phyloP scores from a whole-genome alignment of 2,888 invertebrate species.

The Neoascia interrupta region DNA sequence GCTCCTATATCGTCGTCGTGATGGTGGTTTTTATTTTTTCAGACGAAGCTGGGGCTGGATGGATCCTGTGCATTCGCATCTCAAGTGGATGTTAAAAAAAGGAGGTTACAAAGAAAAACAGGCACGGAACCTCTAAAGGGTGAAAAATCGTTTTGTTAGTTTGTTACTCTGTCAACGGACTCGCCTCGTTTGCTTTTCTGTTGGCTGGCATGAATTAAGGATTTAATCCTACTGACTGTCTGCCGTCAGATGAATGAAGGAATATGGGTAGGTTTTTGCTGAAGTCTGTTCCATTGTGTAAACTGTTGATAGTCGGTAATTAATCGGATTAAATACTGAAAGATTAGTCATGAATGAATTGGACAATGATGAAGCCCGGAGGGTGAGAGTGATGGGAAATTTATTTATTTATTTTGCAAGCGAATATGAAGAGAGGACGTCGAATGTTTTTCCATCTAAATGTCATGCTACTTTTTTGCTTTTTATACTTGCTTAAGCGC shows the following conservation, averaged over 20 bases:
- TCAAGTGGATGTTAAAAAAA: constrained; percentile 38
- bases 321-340: constrained; percentile 56
- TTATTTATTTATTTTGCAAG: too few relatives aligned
- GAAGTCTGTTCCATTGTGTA: constrained; percentile 52
- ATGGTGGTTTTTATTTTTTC: constrained; percentile 26
- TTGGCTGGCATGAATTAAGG: constrained; percentile 36
- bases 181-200: background rate
- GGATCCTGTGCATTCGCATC: constrained; percentile 27
- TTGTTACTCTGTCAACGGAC: constrained; percentile 36
- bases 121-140: background rate
- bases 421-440: too few relatives aligned
- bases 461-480: too few relatives aligned
- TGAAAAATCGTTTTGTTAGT: constrained; percentile 47
- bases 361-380: too few relatives aligned
- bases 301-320: constrained; percentile 60
- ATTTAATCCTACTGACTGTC: constrained; percentile 40
- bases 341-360: too few relatives aligned
- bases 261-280: constrained; percentile 51
- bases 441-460: too few relatives aligned
- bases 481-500: too few relatives aligned
- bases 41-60: constrained; percentile 20
- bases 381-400: too few relatives aligned
- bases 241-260: constrained; percentile 1
- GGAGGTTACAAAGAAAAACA: background rate
- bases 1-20: too few relatives aligned